Conservation (phyloP, 2,113 vertebrate genomes). For the Ellobius talpinus region DNA sequence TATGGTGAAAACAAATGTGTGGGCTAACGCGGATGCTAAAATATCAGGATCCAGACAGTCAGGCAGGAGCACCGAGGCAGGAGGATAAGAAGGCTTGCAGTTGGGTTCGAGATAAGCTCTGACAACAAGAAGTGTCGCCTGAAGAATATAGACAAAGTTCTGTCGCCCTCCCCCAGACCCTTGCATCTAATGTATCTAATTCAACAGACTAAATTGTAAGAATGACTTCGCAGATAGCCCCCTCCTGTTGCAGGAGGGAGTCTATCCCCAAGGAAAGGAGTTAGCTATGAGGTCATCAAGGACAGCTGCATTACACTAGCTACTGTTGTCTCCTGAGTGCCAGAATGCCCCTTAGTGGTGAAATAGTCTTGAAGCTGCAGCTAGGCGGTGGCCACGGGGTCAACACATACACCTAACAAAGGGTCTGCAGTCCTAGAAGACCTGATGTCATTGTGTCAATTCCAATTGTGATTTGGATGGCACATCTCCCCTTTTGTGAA, state of each 20-base stretch:
- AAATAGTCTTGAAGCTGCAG: not conserved
- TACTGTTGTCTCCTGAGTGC: not conserved
- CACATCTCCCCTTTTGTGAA: not conserved
- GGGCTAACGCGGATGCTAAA: not conserved
- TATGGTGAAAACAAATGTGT: not conserved
- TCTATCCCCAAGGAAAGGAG: not conserved
- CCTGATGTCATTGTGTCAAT: not conserved
- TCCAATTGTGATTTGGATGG: too few relatives aligned
- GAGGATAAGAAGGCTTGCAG: not conserved
- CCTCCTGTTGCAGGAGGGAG: not conserved
- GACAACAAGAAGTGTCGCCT: not conserved
- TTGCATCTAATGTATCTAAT: not conserved
- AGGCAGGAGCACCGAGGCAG: not conserved
- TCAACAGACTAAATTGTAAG: conserved; percentile 2
- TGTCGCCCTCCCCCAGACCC: not conserved
- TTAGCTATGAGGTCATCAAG: not conserved
- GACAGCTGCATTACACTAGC: not conserved
- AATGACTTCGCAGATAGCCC: not conserved
- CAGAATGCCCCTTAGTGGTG: not conserved
- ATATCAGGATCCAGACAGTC: too few relatives aligned
- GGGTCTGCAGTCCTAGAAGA: not conserved
- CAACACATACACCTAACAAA: not conserved
- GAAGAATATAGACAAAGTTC: not conserved
- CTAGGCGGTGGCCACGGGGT: not conserved
- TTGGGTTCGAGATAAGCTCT: not conserved